Conservation (phyloP, 1,140 invertebrate species). For the Alviniconcha marisindica region DNA sequence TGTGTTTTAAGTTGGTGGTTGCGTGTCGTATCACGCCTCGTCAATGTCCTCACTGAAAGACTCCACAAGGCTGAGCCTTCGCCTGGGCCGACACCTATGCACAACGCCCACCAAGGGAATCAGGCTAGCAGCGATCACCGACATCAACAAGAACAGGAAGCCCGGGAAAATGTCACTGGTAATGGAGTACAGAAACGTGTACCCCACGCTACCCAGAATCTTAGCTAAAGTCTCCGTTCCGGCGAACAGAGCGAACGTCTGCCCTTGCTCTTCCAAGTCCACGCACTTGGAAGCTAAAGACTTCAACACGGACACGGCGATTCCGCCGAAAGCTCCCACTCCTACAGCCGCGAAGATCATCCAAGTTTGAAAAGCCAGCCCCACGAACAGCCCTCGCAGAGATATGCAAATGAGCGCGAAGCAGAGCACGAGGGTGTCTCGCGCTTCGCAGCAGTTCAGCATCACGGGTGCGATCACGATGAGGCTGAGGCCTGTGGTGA, state of each 20-base stretch:
- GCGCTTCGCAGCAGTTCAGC: constrained; percentile 37
- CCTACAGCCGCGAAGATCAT: constrained; percentile 70
- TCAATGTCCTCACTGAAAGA: constrained; percentile 9
- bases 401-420: constrained; percentile 69
- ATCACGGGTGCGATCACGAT: constrained; percentile 31
- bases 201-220: constrained; percentile 69
- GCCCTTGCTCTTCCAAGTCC: constrained; percentile 63
- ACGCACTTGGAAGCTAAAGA: constrained; percentile 71
- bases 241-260: constrained; percentile 70
- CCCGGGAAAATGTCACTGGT: constrained; percentile 67
- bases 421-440: constrained; percentile 56
- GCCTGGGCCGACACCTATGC: constrained; percentile 34
- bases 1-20: too few species aligned
- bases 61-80: constrained; percentile 25
- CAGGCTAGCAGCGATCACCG: constrained; percentile 62
- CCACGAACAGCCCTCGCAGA: constrained; percentile 62
- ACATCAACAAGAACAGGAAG: constrained; percentile 59
- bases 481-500: constrained; percentile 39
- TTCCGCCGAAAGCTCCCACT: constrained; percentile 66
- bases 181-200: constrained; percentile 69
- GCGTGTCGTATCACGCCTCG: too few species aligned
- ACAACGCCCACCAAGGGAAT: constrained; percentile 53
- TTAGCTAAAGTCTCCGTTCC: constrained; percentile 71
- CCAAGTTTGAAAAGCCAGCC: constrained; percentile 67
- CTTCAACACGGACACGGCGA: constrained; percentile 66